phyloP scores from a whole-genome alignment of 2,113 vertebrate species.

The Psilopsiagon aymara region DNA sequence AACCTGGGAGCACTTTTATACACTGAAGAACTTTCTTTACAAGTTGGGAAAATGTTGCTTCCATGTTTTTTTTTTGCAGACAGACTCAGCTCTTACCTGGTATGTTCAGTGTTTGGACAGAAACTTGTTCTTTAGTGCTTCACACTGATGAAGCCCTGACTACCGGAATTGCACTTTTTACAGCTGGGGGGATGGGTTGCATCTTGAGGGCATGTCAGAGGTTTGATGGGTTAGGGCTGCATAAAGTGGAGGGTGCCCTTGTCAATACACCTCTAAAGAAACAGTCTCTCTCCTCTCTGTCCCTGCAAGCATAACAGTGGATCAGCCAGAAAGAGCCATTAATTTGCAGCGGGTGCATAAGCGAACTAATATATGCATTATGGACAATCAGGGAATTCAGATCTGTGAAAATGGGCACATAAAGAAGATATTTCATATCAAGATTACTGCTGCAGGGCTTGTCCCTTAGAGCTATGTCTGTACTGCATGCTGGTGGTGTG shows the following conservation, averaged over 20 bases:
- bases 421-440: not conserved
- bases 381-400: not conserved
- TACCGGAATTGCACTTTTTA: not conserved
- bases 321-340: not conserved
- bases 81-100: not conserved
- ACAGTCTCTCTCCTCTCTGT: not conserved
- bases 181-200: not conserved
- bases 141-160: fast-evolving
- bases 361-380: not conserved
- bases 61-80: not conserved
- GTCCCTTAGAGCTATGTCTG: not conserved
- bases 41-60: not conserved
- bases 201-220: not conserved
- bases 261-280: not conserved
- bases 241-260: not conserved
- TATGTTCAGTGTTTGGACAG: not conserved
- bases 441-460: not conserved
- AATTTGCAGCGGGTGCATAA: not conserved
- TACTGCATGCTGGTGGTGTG: not conserved
- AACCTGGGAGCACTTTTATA: not conserved
- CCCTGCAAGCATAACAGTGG: fast-evolving
- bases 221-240: not conserved
- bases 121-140: not conserved
- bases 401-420: not conserved
- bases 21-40: not conserved